Evolutionary conservation across 2,888 invertebrate species (phyloP).

Genomic region (Macropis europaea): DNA sequence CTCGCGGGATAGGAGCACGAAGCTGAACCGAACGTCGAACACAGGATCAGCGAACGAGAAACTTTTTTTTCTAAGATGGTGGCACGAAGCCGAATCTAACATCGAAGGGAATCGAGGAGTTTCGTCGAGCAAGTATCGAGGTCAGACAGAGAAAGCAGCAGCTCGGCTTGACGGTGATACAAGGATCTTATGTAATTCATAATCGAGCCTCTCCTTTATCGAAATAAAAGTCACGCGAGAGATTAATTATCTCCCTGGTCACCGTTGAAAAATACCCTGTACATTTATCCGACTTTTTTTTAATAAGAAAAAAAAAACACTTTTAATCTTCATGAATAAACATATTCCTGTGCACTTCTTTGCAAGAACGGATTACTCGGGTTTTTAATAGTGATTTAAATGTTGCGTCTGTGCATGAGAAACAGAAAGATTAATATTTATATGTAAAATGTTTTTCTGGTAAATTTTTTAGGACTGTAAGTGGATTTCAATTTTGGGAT

Average conservation of each 20-base stretch:
- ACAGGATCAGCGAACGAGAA: not conserved
- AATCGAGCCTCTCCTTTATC: constrained; percentile 63
- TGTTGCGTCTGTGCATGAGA: too few species aligned
- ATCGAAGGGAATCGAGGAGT: constrained; percentile 57
- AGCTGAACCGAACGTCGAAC: not conserved
- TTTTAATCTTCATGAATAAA: too few species aligned
- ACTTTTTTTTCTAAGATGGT: not conserved
- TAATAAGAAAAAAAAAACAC: too few species aligned
- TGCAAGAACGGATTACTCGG: too few species aligned
- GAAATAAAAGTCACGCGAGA: constrained; percentile 49
- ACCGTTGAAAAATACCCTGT: not conserved
- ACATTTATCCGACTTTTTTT: not conserved
- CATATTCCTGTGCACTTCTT: too few species aligned
- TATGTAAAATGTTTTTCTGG: too few species aligned
- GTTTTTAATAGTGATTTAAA: too few species aligned
- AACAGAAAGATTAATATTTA: too few species aligned
- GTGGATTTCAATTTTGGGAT: too few species aligned
- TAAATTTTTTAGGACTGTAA: too few species aligned
- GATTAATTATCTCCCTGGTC: constrained; percentile 35
- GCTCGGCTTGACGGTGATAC: constrained; percentile 66
- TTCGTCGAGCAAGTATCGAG: constrained; percentile 72
- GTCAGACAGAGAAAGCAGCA: constrained; percentile 77
- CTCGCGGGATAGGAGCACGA: too few species aligned
- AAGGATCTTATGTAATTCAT: constrained; percentile 73
- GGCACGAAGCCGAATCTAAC: constrained; percentile 12